Base-by-base conservation (phyloP, 2,888 invertebrate species). In the Diplolepis rosae region DNA sequence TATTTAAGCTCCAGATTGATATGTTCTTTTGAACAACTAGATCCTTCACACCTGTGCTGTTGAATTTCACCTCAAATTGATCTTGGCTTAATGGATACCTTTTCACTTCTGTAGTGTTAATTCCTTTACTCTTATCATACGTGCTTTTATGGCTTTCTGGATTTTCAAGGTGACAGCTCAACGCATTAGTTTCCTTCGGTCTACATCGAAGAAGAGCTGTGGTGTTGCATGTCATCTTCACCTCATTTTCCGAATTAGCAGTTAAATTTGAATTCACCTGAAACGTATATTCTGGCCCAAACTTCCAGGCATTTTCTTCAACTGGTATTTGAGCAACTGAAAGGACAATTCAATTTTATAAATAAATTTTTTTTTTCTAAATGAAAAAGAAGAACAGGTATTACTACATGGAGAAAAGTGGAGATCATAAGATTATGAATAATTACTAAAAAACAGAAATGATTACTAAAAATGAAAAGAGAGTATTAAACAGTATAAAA, bases 241-340 rank as follows among this genome's bases (percentile, higher is more conserved):
- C 6, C 45, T 22, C 27, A 71, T 83, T 80, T 74, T 80, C 54
- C 39, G 80, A 71, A n/a, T 82, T 74, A 6, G 72, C 80, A 73
- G 75, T 85, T 72, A 35, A 79, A 78, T 74, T 84, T 79, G 30
- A 74, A 11, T 76, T 67, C 24, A 85, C 74, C 48, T 82, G 71
- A 75, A 84, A 87, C 6, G 76, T 71, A 71, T 82, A 87, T 54
- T 82, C 81, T 4, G 79, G 78, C 1, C 84, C 84, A 65, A 77
- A 52, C 30, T 79, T 79, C 85, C 86, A 87, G 13, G 76, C 77
- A 28, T 0, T 65, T 5, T 80, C 72, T 48, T 80, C 72, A 39
- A 73, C 66, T 15, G 66, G 50, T 65, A 79, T n/a, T n/a, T 67
- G 72, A 50, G 71, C 77, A 13, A 72, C 79, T 80, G 42, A 18